Evolutionary conservation across 2,797 vertebrate species (phyloP), one percentile per base, ranked within the genome.

Genomic region (Chelon auratus): DNA sequence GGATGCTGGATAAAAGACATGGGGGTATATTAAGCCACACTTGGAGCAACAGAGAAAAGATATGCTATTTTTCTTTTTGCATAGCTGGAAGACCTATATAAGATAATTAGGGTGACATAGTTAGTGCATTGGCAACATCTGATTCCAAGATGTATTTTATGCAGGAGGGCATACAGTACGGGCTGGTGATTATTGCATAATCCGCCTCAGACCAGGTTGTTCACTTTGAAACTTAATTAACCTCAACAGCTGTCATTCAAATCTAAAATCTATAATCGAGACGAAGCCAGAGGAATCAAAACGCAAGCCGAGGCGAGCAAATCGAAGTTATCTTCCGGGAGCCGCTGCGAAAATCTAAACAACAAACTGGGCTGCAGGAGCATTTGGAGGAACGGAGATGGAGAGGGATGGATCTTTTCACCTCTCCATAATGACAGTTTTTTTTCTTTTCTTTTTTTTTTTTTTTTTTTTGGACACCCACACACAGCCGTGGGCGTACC

Each of bases 1-100:
- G 86, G 89, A 91, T 90, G 77, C 81, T 11, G 81, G 87, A 87
- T 90, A 85, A 87, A 89, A 90, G 87, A 88, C 82, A 80, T 52
- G 65, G 45, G 82, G 76, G 80, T 84, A 87, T 85, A 88, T 91
- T 89, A 87, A 89, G 84, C 81, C 77, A 76, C 86, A 80, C 76
- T 82, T 68, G 33, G 55, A 78, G 72, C 73, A 33, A 47, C 72
- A 47, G 51, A 68, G 74, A 83, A 70, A 78, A 79, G 55, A 82
- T 61, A 64, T 37, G 58, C 72, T 84, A 63, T 83, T 80, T 82
- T 72, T 76, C 63, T 84, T 80, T 82, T 70, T 78, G 43, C 78
- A 71, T 66, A 51, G 78, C 78, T 80, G 51, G 48, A 45, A 85
- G 77, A 86, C 78, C 81, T 74, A 81, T 74, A 82, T 68, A 66